Conservation (phyloP, 2,113 vertebrate species). For the Gymnobelideus leadbeateri region DNA sequence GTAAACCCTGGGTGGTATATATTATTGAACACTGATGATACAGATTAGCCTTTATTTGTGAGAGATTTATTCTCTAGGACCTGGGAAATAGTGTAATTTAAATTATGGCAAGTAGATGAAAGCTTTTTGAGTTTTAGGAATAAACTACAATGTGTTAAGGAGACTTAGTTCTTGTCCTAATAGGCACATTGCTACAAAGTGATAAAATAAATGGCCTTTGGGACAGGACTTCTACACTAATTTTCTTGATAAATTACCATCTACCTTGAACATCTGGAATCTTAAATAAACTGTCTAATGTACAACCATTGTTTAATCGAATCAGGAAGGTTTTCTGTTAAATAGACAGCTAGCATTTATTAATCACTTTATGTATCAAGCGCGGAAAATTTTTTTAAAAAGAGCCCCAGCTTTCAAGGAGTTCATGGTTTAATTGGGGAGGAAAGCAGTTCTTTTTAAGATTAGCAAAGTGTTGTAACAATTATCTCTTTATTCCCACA, state of each 20-base stretch:
- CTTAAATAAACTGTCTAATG: conserved; percentile 3
- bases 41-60: background rate
- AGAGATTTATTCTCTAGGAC: background rate
- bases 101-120: background rate
- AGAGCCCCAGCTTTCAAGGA: background rate
- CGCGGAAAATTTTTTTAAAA: background rate
- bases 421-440: background rate
- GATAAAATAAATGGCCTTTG: background rate
- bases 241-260: background rate
- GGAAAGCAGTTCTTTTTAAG: background rate
- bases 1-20: background rate
- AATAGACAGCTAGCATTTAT: background rate
- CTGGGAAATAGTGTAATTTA: background rate
- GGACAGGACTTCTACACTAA: background rate
- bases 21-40: background rate
- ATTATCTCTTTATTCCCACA: background rate
- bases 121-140: background rate
- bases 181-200: background rate
- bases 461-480: background rate
- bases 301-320: background rate
- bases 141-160: background rate
- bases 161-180: background rate
- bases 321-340: background rate
- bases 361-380: background rate
- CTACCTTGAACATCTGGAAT: background rate